Evolutionary conservation across 1,140 invertebrate genomes (phyloP).

Genomic region (Calephelis nemesis): DNA sequence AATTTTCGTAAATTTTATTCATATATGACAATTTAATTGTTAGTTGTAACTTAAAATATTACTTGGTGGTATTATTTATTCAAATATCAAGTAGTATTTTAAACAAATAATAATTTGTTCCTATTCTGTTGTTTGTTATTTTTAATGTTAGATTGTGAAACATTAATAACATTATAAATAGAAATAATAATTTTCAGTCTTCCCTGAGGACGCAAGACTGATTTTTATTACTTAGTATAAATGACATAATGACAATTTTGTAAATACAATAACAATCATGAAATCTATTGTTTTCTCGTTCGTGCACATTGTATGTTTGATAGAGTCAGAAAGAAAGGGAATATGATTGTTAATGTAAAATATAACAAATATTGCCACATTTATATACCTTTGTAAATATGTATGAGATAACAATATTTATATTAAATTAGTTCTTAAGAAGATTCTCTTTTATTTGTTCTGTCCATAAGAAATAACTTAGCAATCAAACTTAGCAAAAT

Average conservation of each 20-base stretch:
- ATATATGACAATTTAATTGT: not conserved
- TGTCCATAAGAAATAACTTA: no score
- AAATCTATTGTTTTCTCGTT: not conserved
- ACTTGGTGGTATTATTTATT: not conserved
- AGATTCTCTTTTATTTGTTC: not conserved
- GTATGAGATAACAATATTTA: constrained; percentile 9
- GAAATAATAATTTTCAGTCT: constrained; percentile 46
- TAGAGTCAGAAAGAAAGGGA: not conserved
- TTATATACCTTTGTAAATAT: constrained; percentile 12
- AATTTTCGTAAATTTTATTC: not conserved
- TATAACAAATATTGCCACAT: not conserved
- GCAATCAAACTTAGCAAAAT: no score
- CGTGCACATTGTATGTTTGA: not conserved
- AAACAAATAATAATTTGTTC: constrained; percentile 1
- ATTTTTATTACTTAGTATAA: constrained; percentile 31
- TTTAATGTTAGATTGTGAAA: constrained; percentile 20
- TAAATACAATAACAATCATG: constrained; percentile 8
- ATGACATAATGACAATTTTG: constrained; percentile 15
- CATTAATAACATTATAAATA: constrained; percentile 17
- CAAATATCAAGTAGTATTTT: not conserved
- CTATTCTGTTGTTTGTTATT: constrained; percentile 13
- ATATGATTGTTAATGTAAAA: constrained; percentile 6
- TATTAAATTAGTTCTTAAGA: constrained; percentile 4
- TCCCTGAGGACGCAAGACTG: constrained; percentile 50
- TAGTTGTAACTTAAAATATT: not conserved